A percentile compares a stretch with the other conserved stretches of the same genome.
Conservation (phyloP, 2,797 vertebrate species). For the Myiotriccus ornatus region DNA sequence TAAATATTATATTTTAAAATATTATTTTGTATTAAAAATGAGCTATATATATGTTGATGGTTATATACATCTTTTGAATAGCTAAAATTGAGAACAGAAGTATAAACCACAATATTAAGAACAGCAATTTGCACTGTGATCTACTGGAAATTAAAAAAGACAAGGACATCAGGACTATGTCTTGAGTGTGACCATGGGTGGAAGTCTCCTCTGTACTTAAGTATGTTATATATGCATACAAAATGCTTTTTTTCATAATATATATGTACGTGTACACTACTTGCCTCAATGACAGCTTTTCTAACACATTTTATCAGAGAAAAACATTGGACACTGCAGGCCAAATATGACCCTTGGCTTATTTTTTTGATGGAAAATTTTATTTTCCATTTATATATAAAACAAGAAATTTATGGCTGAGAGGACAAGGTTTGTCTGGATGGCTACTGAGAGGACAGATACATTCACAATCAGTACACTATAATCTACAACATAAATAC, state of each 20-base stretch:
- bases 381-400: not conserved
- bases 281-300: not conserved
- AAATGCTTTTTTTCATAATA: not conserved
- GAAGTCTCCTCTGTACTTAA: not conserved
- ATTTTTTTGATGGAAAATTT: not conserved
- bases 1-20: not conserved
- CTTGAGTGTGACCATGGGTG: not conserved
- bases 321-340: not conserved
- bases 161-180: not conserved
- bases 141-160: not conserved
- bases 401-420: not conserved
- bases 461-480: not conserved
- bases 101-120: not conserved
- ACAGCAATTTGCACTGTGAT: not conserved
- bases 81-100: not conserved
- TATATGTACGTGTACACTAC: not conserved
- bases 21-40: not conserved
- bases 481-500: not conserved
- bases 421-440: not conserved
- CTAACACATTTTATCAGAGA: not conserved
- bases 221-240: accelerated
- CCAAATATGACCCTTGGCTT: not conserved
- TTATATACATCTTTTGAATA: not conserved
- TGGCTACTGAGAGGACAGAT: not conserved
- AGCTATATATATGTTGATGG: not conserved